Base-by-base conservation (phyloP, 2,888 invertebrate species). In the Laothoe populi region DNA sequence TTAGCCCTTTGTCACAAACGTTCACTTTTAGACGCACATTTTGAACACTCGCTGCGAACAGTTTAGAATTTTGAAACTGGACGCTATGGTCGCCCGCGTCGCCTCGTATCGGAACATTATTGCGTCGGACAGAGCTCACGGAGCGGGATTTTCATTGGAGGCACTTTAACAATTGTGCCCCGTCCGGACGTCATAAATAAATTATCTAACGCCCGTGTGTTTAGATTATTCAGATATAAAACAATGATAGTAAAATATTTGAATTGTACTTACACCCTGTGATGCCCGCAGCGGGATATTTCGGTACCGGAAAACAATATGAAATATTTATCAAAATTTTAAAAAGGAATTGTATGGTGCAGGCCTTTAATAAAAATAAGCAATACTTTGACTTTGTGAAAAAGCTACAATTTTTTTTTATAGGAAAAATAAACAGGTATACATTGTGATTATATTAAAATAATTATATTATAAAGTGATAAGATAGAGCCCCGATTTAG, bases 261-360 rank as follows among this genome's bases (percentile, higher is more conserved):
- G 58, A 58, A 24, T 45, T 59, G 53, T 81, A 86, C 86, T 86
- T 82, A 86, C 86, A 67, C 86, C 86, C 86, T 86, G 74, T 68
- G 58, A 63, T 59, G 23, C 57, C 61, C 35, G 48, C 48, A 57
- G 61, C 63, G 35, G 48, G 58, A 61, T 48, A 49, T 38, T 24
- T 62, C 62, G 65, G 48, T 42, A 66, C 64, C 66, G 65, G 61
- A 63, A 69, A 72, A 60, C 44, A 44, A 44, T 44, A 64, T 59
- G 63, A 64, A 61, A 62, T 35, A 53, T 19, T 35, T 49, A 26
- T 49, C 26, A 53, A 53, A 19, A 49, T 49, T 44, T 35, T 19
- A 21, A 10, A 19, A 31, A 16, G 13, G 46, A 21, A 46, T 46
- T 26, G 26, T 26, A 26, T n/a, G n/a, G n/a, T n/a, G n/a, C n/a